phyloP scores from a whole-genome alignment of 2,113 vertebrate genomes.

The Laticauda colubrina region DNA sequence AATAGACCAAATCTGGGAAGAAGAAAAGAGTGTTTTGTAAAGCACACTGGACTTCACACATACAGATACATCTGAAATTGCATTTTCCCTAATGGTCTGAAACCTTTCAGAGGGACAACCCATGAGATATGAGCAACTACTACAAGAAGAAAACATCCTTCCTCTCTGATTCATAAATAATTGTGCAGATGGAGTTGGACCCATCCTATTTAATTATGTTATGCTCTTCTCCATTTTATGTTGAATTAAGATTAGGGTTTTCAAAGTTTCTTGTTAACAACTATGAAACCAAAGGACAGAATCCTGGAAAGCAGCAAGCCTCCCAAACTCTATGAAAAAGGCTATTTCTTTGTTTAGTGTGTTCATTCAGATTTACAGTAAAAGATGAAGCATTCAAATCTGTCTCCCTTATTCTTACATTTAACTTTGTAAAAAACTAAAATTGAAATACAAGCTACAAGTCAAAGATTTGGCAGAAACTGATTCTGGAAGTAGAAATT shows the following conservation, averaged over 20 bases:
- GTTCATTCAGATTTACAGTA: background rate
- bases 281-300: background rate
- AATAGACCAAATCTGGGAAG: background rate
- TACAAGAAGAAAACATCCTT: background rate
- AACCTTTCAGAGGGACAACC: too few relatives aligned
- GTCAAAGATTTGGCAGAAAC: background rate
- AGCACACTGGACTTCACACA: background rate
- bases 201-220: background rate
- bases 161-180: background rate
- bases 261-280: background rate
- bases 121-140: background rate
- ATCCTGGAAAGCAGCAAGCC: background rate
- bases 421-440: background rate
- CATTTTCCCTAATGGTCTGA: too few relatives aligned
- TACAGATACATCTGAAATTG: background rate
- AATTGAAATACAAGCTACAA: background rate
- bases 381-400: background rate
- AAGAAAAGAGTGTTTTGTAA: background rate
- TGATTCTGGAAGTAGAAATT: background rate
- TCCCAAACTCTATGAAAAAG: background rate
- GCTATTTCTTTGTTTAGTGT: background rate
- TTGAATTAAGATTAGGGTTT: background rate
- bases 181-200: background rate
- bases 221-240: background rate
- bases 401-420: background rate